A percentile compares a stretch with the other conserved stretches of the same genome.
These are phyloP conservation scores for Coilia nasus DNA, from an alignment of 2,797 vertebrate genomes.

Conservation along the genomic window DNA sequence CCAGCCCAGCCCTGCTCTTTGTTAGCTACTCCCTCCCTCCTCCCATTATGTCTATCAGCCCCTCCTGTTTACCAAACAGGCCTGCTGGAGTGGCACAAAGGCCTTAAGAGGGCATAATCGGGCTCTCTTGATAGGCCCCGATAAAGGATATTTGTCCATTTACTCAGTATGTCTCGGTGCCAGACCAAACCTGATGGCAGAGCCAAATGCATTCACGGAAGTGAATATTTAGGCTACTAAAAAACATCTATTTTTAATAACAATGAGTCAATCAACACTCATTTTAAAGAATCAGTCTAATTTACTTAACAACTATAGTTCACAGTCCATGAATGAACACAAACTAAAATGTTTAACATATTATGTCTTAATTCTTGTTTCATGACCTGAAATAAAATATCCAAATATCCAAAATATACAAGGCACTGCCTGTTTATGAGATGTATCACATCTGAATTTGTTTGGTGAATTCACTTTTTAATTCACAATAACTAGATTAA, in stretches of 20 bases:
- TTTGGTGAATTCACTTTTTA: no score
- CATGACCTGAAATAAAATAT: not conserved
- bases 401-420: no score
- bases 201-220: not conserved
- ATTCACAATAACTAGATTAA: no score
- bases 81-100: not conserved
- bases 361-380: not conserved
- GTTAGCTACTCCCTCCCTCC: constrained; percentile 9
- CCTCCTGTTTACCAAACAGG: constrained; percentile 49
- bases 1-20: not conserved
- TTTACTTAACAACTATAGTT: no score
- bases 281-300: no score
- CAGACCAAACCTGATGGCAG: not conserved
- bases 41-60: not conserved
- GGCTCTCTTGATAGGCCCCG: constrained; percentile 22
- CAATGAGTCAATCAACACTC: no score
- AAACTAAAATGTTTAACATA: not conserved
- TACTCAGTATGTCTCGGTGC: not conserved
- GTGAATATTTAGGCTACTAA: not conserved
- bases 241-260: not conserved
- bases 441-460: no score
- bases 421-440: no score
- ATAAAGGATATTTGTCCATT: constrained; percentile 20
- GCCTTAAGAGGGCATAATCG: constrained; percentile 13
- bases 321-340: not conserved